Base-by-base conservation (phyloP, 1,140 invertebrate species). In the Metopolophium dirhodum region DNA sequence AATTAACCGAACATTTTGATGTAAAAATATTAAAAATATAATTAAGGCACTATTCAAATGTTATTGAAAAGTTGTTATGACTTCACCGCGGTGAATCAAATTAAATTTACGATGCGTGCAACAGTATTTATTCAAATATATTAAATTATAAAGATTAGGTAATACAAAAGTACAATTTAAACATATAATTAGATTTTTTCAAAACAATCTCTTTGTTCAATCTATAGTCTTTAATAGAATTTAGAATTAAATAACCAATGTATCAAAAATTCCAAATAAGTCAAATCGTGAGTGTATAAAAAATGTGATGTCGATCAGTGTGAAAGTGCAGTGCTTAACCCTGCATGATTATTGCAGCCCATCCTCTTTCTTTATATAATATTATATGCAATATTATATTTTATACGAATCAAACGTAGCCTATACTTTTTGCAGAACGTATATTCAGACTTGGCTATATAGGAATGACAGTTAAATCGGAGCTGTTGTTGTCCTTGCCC, bases 401-500 rank as follows among this genome's bases (percentile, higher is more conserved):
- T 41, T 86, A 45, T 47, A 86, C 22, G 8, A 47, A 41, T 35
- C 37, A n/a, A 18, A 8, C 30, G 11, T 49, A 45, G 51, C 0
- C 22, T 85, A 49, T 6, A 47, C 26, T n/a, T 18, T 37, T 87
- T 87, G n/a, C 45, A n/a, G 20, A 87, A 47, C 41, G 45, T 87
- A 86, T 54, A 22, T 47, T 47, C 49, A 26, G 87, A 54, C 87
- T 37, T 37, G 47, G n/a, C 86, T 88, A 88, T 51, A 51, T 88
- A 51, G 26, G 47, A 51, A 51, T 54, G 87, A 54, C 87, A 54
- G 87, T 54, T 89, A 54, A 89, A 89, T 89, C 49, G 87, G 20
- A 89, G 47, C 87, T 54, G 87, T 54, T 88, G 87, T 88, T 54
- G 87, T 89, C 87, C 87, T 89, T 89, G 87, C 20, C n/a, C n/a